Evolutionary conservation across 2,797 vertebrate genomes (phyloP).

Genomic region (Melanotaenia trifasciata): DNA sequence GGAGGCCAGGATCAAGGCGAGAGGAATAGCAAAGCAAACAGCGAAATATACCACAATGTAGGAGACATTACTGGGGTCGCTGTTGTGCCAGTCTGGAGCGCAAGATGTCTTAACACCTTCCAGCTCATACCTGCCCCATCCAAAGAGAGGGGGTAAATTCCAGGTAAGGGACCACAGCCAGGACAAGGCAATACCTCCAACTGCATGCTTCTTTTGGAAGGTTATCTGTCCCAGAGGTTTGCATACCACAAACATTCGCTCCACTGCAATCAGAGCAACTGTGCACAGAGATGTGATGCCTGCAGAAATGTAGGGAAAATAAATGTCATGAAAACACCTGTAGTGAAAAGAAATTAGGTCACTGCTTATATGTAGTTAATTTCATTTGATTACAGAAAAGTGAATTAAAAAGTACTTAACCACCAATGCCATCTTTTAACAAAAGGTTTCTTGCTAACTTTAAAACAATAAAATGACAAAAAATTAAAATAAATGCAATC

Average conservation of each 20-base stretch:
- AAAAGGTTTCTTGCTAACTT: background rate
- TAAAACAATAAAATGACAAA: background rate
- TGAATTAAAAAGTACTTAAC: background rate
- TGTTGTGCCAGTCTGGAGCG: conserved; percentile 82
- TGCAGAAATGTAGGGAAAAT: conserved; percentile 39
- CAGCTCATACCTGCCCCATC: conserved; percentile 84
- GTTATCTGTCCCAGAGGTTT: conserved; percentile 77
- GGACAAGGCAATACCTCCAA: conserved; percentile 69
- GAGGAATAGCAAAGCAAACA: conserved; percentile 83
- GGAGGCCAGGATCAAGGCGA: conserved; percentile 76
- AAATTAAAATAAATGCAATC: background rate
- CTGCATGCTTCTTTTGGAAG: conserved; percentile 75
- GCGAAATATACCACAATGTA: conserved; percentile 82
- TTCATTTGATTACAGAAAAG: background rate
- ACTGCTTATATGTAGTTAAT: background rate
- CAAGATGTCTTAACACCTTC: conserved; percentile 85
- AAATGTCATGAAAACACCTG: background rate
- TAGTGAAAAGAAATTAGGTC: background rate
- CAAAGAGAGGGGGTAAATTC: conserved; percentile 82
- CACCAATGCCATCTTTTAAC: no score
- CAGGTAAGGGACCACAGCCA: conserved; percentile 85
- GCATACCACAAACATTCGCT: conserved; percentile 81
- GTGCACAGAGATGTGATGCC: conserved; percentile 83
- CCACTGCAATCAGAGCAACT: conserved; percentile 81
- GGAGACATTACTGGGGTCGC: conserved; percentile 77